phyloP scores from a whole-genome alignment of 2,797 vertebrate genomes.

The Myotis pilosus region DNA sequence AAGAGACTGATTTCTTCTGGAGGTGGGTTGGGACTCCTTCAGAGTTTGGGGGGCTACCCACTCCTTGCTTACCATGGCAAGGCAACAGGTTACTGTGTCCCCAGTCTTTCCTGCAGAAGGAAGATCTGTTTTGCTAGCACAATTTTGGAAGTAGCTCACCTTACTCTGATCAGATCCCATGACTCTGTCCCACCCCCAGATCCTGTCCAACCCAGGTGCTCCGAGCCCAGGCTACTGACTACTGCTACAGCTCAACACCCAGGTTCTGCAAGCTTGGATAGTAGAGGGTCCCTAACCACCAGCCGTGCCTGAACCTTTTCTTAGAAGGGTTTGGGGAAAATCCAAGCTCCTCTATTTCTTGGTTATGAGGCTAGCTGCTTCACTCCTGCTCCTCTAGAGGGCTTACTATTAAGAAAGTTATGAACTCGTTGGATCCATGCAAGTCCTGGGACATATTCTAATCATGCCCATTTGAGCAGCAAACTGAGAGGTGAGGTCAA shows the following conservation, averaged over 20 bases:
- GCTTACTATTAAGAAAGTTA: neutral
- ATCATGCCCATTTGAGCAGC: neutral
- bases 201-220: neutral
- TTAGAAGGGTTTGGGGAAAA: neutral
- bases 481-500: neutral
- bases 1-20: slow-evolving; percentile 9
- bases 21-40: neutral
- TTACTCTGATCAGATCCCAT: neutral
- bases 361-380: neutral
- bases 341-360: neutral
- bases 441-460: neutral
- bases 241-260: neutral
- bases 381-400: neutral
- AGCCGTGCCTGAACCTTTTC: neutral
- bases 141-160: neutral
- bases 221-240: neutral
- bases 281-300: neutral
- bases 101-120: neutral
- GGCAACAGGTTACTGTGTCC: neutral
- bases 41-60: neutral
- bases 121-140: neutral
- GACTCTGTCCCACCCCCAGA: neutral
- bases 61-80: neutral
- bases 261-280: neutral
- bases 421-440: neutral